Base-by-base conservation (phyloP, 2,888 invertebrate genomes). In the Rhingia campestris region DNA sequence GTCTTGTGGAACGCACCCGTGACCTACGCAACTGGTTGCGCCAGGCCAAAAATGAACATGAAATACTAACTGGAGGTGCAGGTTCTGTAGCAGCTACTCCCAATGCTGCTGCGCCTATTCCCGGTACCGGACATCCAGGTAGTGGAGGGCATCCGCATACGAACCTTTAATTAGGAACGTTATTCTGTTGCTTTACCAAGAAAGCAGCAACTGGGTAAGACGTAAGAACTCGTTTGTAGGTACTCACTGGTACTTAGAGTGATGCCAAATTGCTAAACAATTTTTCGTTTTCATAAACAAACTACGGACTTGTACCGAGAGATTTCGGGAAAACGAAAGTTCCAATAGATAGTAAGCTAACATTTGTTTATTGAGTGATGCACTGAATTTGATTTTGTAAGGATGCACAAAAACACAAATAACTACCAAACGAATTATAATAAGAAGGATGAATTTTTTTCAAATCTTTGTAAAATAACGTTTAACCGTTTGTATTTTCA, bases 21-120 rank as follows among this genome's bases (percentile, higher is more conserved):
- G 94, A 94, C 87, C 90, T 95, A 77, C 92, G 94, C 81, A 94
- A 95, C 87, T 95, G 95, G 95, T 89, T 95, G 76, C 92, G 94
- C 12, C 94, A 94, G 86, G 91, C 91, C 0, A 91, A 91, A 87
- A 91, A 89, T 51, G 91, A 91, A 89, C 91, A 91, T 58, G 91
- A 91, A 32, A 86, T 91, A 30, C 86, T 90, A 5, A 88, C 88
- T 0, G 89, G 89, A 35, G 67, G 41, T 6, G 64, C 59, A n/a
- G 9, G 58, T 37, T 39, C 74, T 32, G 33, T 79, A 7, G 45
- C 64, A 0, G 47, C 56, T 9, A 47, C 69, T 3, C 41, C 49
- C 30, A 39, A 59, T 12, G 37, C 43, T 6, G 32, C 76, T 22
- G 35, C 66, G 47, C 7, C 63, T n/a, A 22, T 51, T 6, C 39